phyloP scores from a whole-genome alignment of 2,888 invertebrate genomes.

The Apamea crenata region DNA sequence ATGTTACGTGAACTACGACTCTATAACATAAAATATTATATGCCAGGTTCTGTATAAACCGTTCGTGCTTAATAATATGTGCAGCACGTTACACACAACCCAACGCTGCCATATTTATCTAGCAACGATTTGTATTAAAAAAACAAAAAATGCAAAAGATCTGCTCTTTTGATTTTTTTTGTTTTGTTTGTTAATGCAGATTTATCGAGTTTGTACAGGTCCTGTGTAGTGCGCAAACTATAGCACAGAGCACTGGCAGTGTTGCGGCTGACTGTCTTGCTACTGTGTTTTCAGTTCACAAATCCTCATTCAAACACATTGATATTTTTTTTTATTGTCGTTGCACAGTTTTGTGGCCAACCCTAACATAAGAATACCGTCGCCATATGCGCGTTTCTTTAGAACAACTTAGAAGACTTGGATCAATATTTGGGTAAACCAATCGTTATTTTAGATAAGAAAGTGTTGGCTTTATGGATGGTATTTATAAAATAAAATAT shows the following conservation, averaged over 20 bases:
- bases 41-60: not conserved
- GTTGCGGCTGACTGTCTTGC: conserved; percentile 1
- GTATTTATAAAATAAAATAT: not conserved
- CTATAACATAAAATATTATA: not conserved
- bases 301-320: not conserved
- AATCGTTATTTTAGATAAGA: not conserved
- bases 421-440: not conserved
- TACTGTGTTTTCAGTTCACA: not conserved
- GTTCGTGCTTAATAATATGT: not conserved
- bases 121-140: not conserved
- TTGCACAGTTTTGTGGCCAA: not conserved
- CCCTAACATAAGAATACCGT: no score
- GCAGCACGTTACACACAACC: not conserved
- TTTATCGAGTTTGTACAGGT: not conserved
- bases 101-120: not conserved
- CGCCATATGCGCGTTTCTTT: not conserved
- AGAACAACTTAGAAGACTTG: not conserved
- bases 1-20: not conserved
- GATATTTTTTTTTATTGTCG: not conserved
- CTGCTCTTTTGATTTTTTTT: not conserved
- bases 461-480: not conserved
- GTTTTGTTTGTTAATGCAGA: not conserved
- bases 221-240: conserved; percentile 33
- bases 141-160: not conserved
- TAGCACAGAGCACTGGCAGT: not conserved